Evolutionary conservation across 2,888 invertebrate species (phyloP).

Genomic region (Plusia festucae): DNA sequence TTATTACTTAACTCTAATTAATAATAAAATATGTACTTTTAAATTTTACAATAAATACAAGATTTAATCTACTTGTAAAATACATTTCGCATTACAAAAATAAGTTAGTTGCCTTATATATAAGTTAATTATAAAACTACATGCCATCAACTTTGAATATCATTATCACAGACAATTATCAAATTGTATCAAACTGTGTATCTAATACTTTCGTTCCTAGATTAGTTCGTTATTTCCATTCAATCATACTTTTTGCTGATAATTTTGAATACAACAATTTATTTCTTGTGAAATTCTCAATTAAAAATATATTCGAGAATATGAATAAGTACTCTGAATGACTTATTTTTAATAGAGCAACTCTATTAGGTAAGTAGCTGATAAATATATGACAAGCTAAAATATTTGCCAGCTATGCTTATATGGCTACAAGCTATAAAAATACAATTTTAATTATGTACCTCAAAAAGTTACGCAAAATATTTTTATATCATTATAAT

Average conservation of each 20-base stretch:
- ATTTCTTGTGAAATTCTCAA: background rate
- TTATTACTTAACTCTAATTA: background rate
- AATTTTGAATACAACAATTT: background rate
- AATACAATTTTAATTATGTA: background rate
- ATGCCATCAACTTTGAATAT: conserved; percentile 73
- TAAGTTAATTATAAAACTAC: conserved; percentile 51
- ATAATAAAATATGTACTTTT: conserved; percentile 5
- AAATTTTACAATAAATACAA: conserved; percentile 55
- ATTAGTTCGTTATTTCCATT: conserved; percentile 34
- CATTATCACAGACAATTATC: conserved; percentile 81
- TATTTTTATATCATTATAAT: too few species aligned
- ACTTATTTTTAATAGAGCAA: background rate
- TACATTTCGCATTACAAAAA: conserved; percentile 58
- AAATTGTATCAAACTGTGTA: conserved; percentile 61
- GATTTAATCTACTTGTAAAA: conserved; percentile 31
- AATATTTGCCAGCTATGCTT: background rate
- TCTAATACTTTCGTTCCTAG: conserved; percentile 52
- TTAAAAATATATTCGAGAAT: conserved; percentile 4
- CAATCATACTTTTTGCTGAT: conserved; percentile 15
- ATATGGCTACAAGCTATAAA: background rate
- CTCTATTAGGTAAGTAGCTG: background rate
- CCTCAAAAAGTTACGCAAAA: background rate
- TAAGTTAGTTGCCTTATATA: conserved; percentile 63
- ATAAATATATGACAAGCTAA: background rate
- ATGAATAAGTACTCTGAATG: background rate